Base-by-base conservation (phyloP, 2,888 invertebrate species). In the Emmelina monodactyla region DNA sequence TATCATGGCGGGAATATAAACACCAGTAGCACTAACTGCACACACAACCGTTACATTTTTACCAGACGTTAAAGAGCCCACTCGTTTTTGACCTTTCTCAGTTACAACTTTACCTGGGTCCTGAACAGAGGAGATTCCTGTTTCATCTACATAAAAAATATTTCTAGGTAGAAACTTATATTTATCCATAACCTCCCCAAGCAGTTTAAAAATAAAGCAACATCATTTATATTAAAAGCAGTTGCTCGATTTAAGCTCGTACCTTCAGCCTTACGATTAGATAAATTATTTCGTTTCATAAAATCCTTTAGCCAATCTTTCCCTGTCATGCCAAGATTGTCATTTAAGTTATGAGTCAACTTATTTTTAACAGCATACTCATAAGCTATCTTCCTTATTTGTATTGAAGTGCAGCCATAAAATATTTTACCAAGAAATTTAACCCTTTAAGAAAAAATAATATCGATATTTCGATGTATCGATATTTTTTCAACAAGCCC, bases 1-100 rank as follows among this genome's bases (percentile, higher is more conserved):
- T 25, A 70, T 61, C 58, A 66, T 57, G 6, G 62, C 62, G 9
- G 62, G 61, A 29, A 67, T 45, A 40, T 46, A 61, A 6, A 22
- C 28, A 2, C 61, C 61, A 10, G 54, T 38, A 34, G 64, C 59
- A 47, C 46, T 60, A 43, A 59, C 49, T 11, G 50, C 45, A 44
- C 58, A 61, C 30, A 57, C 39, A 6, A 59, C 42, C 2, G 60
- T 63, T 7, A 61, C 52, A 41, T 32, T 29, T 29, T 29, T 29
- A 3, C 29, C 51, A 53, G 38, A 53, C 22, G 58, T 57, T 14
- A 55, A 36, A n/a, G 49, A 43, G 11, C 62, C 60, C 10, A 63
- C 56, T 22, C 53, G 46, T 29, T 54, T 54, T 35, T 50, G 47
- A 14, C 54, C 61, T 42, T 47, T 55, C 36, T 38, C 42, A 13